These are phyloP conservation scores for Callocephalon fimbriatum DNA, from an alignment of 2,113 vertebrate species.

Conservation along the genomic window DNA sequence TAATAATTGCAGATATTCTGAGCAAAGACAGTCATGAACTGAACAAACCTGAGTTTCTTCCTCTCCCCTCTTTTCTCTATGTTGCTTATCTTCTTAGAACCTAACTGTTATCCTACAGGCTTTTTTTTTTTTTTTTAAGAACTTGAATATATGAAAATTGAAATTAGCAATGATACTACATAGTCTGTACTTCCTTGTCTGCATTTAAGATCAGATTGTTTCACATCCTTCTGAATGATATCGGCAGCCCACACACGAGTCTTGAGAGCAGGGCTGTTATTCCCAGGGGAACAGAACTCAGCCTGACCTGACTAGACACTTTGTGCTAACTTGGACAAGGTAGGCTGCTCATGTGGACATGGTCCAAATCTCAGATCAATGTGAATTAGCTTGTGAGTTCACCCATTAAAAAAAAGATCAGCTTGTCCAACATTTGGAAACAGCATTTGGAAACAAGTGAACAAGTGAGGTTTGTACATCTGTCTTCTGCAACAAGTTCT, in stretches of 20 bases:
- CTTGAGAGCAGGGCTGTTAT: background rate
- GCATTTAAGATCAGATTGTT: background rate
- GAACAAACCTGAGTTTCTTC: background rate
- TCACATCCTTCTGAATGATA: background rate
- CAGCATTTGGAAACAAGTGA: background rate
- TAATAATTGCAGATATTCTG: background rate
- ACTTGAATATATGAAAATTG: background rate
- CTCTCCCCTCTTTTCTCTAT: background rate
- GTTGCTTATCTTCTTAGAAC: background rate
- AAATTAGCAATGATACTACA: background rate
- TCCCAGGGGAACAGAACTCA: background rate
- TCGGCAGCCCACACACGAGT: rapidly evolving
- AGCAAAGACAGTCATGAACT: background rate
- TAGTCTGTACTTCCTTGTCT: background rate
- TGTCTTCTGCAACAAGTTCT: background rate
- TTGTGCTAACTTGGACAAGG: background rate
- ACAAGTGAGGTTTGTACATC: background rate
- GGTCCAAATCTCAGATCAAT: background rate
- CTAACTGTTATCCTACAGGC: background rate
- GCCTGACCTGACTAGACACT: background rate
- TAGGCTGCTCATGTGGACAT: background rate
- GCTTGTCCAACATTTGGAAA: background rate
- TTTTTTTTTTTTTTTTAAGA: background rate
- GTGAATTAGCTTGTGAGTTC: background rate
- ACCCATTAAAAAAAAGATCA: background rate